These are phyloP conservation scores for Drosophila saltans DNA, from an alignment of 1,140 invertebrate species.

Conservation along the genomic window DNA sequence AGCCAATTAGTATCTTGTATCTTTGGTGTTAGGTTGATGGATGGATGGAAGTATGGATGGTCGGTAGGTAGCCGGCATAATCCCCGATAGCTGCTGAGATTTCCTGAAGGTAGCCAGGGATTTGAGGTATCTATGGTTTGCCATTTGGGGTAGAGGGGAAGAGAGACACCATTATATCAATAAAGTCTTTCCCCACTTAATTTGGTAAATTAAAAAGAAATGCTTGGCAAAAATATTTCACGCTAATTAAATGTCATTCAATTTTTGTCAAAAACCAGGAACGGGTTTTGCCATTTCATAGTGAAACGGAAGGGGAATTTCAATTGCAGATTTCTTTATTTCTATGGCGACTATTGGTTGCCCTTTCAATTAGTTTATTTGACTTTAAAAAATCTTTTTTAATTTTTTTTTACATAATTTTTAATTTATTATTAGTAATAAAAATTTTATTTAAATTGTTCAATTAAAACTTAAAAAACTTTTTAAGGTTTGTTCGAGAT, in stretches of 20 bases:
- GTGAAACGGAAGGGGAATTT: too few species aligned
- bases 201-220: slow-evolving; percentile 70
- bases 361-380: too few species aligned
- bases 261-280: background rate
- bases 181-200: slow-evolving; percentile 59
- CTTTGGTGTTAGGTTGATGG: slow-evolving; percentile 11
- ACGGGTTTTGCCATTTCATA: too few species aligned
- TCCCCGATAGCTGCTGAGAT: slow-evolving; percentile 74
- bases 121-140: background rate
- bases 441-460: too few species aligned
- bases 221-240: slow-evolving; percentile 61
- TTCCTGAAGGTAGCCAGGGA: slow-evolving; percentile 26
- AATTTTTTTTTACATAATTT: too few species aligned
- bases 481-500: too few species aligned
- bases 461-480: too few species aligned
- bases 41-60: too few species aligned
- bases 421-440: too few species aligned
- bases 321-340: too few species aligned
- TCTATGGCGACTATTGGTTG: too few species aligned
- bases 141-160: background rate
- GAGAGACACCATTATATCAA: slow-evolving; percentile 7
- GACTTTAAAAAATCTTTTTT: too few species aligned
- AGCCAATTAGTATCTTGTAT: slow-evolving; percentile 57
- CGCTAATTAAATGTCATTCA: slow-evolving; percentile 76
- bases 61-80: slow-evolving; percentile 41